A percentile compares a stretch with the other conserved stretches of the same genome.
phyloP scores from a whole-genome alignment of 2,888 invertebrate genomes.

The Thymelicus lineola region DNA sequence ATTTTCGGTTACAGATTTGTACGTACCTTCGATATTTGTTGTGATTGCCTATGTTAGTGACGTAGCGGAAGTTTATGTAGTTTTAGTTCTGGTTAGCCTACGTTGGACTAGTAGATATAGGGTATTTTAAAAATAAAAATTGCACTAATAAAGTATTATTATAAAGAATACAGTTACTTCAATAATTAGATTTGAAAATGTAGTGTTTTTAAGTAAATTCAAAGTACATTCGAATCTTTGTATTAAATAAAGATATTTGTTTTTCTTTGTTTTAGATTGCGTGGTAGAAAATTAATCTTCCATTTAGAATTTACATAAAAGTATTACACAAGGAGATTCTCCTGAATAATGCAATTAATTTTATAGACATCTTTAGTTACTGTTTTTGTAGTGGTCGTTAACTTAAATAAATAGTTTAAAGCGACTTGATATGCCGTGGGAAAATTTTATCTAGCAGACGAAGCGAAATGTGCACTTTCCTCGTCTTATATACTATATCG shows the following conservation, averaged over 20 bases:
- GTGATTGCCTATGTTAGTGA: not conserved
- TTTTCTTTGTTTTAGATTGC: not conserved
- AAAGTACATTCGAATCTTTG: no score
- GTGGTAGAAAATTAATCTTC: not conserved
- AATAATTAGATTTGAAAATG: no score
- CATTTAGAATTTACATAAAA: conserved; percentile 1
- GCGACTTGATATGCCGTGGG: conserved; percentile 51
- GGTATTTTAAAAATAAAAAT: not conserved
- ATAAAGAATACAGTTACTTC: no score
- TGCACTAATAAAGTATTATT: no score
- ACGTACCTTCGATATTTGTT: not conserved
- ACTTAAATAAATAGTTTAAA: conserved; percentile 43
- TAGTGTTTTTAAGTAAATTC: no score
- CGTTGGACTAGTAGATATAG: not conserved
- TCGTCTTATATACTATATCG: conserved; percentile 54
- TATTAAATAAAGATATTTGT: not conserved
- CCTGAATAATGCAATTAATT: conserved; percentile 20
- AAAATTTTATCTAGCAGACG: conserved; percentile 53
- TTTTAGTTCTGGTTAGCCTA: no score
- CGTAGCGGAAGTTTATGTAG: no score
- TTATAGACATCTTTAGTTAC: conserved; percentile 9
- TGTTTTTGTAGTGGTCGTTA: conserved; percentile 10
- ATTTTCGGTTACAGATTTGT: conserved; percentile 25
- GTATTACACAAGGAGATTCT: not conserved
- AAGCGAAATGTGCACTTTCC: conserved; percentile 56